phyloP scores from a whole-genome alignment of 2,797 vertebrate species.

The Mallotus villosus region DNA sequence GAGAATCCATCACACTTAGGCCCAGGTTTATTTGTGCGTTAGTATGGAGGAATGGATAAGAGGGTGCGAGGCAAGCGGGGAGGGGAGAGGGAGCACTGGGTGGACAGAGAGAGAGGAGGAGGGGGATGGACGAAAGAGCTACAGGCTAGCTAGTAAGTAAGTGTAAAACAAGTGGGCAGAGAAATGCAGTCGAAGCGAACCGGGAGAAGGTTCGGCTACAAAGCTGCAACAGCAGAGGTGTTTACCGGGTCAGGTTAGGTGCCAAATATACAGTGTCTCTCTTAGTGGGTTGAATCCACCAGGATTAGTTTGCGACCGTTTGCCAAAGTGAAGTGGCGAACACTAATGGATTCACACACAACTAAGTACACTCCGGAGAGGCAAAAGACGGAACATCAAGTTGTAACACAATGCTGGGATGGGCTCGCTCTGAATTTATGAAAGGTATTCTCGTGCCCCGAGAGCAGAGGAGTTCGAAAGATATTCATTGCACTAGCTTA shows the following conservation, averaged over 20 bases:
- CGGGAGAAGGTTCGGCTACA: background rate
- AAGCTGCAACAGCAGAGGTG: background rate
- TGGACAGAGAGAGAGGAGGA: background rate
- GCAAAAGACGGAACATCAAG: background rate
- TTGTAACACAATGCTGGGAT: too few species aligned
- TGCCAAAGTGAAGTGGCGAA: background rate
- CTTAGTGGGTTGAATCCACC: background rate
- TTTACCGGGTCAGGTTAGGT: slow-evolving; percentile 9
- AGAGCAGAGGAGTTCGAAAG: too few species aligned
- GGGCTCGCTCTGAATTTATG: too few species aligned
- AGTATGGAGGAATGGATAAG: slow-evolving; percentile 23
- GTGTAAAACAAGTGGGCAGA: background rate
- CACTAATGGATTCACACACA: background rate
- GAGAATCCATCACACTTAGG: slow-evolving; percentile 33
- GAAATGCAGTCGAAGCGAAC: background rate
- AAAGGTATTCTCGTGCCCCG: too few species aligned
- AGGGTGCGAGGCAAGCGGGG: slow-evolving; percentile 7
- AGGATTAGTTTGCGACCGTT: slow-evolving; percentile 18
- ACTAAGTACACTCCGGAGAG: background rate
- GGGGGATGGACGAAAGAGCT: background rate
- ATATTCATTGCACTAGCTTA: too few species aligned
- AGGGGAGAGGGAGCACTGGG: background rate
- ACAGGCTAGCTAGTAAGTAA: too few species aligned
- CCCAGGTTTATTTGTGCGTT: slow-evolving; percentile 26
- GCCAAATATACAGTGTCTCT: slow-evolving; percentile 1